Percentiles rank a stretch among this genome's conserved stretches.
Evolutionary conservation across 2,888 invertebrate species (phyloP).

Genomic region (Napeogenes sylphis): DNA sequence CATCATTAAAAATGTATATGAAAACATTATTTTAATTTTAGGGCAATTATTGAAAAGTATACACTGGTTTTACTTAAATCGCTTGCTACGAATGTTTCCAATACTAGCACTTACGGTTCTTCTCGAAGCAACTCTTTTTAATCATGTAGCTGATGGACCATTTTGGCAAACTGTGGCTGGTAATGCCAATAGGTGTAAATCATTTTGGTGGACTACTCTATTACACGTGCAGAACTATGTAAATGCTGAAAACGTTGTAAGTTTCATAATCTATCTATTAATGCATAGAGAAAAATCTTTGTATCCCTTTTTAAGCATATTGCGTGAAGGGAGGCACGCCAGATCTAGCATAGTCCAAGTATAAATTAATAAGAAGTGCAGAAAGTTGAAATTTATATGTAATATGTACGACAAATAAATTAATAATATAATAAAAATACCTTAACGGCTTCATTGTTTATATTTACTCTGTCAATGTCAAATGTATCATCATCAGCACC

Average conservation of each 20-base stretch:
- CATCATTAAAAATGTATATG: not conserved
- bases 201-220: slow-evolving; percentile 57
- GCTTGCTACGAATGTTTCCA: slow-evolving; percentile 56
- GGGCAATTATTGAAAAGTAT: slow-evolving; percentile 48
- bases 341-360: no score
- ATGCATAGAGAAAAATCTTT: not conserved
- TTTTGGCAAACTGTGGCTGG: slow-evolving; percentile 35
- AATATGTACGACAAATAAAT: no score
- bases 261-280: slow-evolving; percentile 15
- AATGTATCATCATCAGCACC: no score
- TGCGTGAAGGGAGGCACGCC: no score
- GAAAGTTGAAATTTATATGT: no score
- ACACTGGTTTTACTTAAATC: slow-evolving; percentile 56
- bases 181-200: slow-evolving; percentile 44
- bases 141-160: slow-evolving; percentile 52
- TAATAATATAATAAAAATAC: no score
- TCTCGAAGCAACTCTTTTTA: slow-evolving; percentile 47
- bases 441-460: no score
- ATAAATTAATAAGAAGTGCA: no score
- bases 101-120: slow-evolving; percentile 47
- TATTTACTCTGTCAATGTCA: no score
- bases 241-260: slow-evolving; percentile 42
- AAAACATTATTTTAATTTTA: slow-evolving; percentile 29
- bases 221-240: slow-evolving; percentile 55
- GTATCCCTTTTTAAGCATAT: not conserved